phyloP scores from a whole-genome alignment of 2,113 vertebrate species.

The Paratilapia polleni region DNA sequence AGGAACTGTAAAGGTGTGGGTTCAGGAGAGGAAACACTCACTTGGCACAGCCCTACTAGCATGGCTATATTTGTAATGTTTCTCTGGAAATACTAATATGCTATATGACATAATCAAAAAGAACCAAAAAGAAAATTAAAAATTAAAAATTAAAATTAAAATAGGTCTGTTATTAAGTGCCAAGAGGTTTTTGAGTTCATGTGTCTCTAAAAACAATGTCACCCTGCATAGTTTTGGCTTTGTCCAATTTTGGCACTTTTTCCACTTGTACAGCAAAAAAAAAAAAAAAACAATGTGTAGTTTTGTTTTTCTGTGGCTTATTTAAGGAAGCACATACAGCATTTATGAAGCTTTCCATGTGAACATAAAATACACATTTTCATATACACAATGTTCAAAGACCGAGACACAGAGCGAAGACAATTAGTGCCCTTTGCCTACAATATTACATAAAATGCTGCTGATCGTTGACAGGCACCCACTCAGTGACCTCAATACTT shows the following conservation, averaged over 20 bases:
- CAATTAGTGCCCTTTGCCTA: constrained; percentile 6
- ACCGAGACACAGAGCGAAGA: constrained; percentile 13
- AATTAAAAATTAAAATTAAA: no score
- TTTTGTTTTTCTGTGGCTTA: constrained; percentile 44
- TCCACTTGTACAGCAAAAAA: constrained; percentile 5
- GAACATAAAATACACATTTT: constrained; percentile 28
- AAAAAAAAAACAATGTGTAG: not conserved
- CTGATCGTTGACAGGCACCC: constrained; percentile 3
- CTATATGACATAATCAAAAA: not conserved
- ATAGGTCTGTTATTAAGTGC: constrained; percentile 10
- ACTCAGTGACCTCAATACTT: not conserved
- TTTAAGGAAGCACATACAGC: constrained; percentile 35
- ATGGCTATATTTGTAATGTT: constrained; percentile 24
- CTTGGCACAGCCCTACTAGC: constrained; percentile 47
- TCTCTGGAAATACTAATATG: constrained; percentile 18
- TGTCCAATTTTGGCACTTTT: constrained; percentile 66
- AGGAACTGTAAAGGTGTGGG: constrained; percentile 45
- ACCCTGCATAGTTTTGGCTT: constrained; percentile 66
- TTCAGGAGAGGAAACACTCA: constrained; percentile 56
- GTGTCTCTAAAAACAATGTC: not conserved
- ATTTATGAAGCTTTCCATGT: not conserved
- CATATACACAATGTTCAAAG: not conserved
- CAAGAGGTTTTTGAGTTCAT: constrained; percentile 26
- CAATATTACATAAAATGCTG: constrained; percentile 3
- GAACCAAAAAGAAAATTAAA: no score